Base-by-base conservation (phyloP, 2,797 vertebrate genomes). In the Cottoperca gobio region DNA sequence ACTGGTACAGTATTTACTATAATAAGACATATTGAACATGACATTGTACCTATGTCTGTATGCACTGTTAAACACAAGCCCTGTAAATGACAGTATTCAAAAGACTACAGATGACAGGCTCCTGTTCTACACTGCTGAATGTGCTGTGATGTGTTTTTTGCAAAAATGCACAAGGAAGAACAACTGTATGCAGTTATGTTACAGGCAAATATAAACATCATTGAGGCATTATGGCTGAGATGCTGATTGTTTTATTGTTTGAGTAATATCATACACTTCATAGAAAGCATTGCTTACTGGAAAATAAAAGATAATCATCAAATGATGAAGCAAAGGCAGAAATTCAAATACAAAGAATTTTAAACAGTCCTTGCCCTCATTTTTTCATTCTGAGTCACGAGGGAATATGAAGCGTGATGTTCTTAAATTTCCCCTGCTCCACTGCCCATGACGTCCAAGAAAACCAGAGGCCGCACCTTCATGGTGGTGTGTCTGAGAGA, bases 401-500 rank as follows among this genome's bases (percentile, higher is more conserved):
- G 16, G 17, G 6, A 48, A 59, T 28, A 5, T 54, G 4, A 40
- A 28, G 21, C 33, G 2, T 16, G 13, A 1, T n/a, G 8, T 52
- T 83, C 85, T 84, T 78, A 92, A 5, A 82, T 76, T 8, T 90
- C 94, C 26, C 95, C 95, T 0, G 91, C 93, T 79, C 97, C 97
- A 6, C 97, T 97, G 39, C 93, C 94, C 0, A 83, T 53, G n/a
- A 31, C 69, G 24, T 96, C 96, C 59, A 97, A 59, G 82, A 96
- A 96, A 48, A 93, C 76, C 0, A 93, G 88, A 75, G 93, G 90
- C 40, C 97, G 94, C 88, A 97, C 93, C 88, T 97, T 98, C 95
- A 98, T 97, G 87, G 92, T 82, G 1, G 96, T 95, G 78, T 95
- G 96, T 89, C 95, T 95, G 2, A 98, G 95, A 0, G 97, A 98